Evolutionary conservation across 2,797 vertebrate species (phyloP).

Genomic region (Capromys pilorides): DNA sequence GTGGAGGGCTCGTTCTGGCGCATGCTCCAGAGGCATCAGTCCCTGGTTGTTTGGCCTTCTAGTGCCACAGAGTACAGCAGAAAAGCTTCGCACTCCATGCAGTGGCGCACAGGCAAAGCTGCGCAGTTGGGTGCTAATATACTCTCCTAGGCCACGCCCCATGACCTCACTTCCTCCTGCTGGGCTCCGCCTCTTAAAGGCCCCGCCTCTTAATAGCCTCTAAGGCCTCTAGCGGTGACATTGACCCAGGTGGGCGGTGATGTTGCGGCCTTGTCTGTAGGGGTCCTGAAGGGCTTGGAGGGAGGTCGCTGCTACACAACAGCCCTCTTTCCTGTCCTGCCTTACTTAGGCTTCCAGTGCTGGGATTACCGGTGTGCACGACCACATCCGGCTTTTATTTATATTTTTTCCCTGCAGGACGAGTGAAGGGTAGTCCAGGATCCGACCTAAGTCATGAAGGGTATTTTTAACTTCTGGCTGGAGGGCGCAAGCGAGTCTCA

Average conservation of each 20-base stretch:
- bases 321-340: background rate
- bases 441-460: background rate
- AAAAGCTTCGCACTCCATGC: accelerated
- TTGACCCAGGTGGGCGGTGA: background rate
- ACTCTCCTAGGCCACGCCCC: background rate
- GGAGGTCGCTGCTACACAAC: background rate
- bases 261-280: background rate
- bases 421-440: too few species aligned
- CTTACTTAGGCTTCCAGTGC: background rate
- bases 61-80: accelerated
- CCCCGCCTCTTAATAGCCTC: background rate
- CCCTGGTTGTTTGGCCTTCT: background rate
- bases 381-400: background rate
- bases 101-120: accelerated
- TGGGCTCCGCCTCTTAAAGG: background rate
- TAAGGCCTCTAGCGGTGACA: background rate
- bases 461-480: background rate
- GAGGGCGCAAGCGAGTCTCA: background rate
- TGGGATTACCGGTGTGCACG: background rate
- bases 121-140: background rate
- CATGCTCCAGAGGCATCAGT: background rate
- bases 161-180: background rate
- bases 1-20: background rate
- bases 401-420: background rate
- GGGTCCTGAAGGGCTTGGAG: background rate